Conservation (phyloP, 2,888 invertebrate species). For the Sylvicola cinctus region DNA sequence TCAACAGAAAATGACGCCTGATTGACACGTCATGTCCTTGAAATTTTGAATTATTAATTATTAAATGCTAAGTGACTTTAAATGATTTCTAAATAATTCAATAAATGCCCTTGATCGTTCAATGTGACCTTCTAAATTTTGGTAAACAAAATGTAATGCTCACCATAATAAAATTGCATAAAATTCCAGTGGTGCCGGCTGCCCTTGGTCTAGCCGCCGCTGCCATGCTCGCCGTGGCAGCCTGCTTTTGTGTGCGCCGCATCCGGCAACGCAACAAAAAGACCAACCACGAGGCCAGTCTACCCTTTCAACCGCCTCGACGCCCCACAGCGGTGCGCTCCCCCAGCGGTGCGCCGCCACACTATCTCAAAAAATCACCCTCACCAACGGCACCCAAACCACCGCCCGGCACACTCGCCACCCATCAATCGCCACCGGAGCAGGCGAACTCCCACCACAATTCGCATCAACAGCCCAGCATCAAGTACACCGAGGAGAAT, state of each 20-base stretch:
- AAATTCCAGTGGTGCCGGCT: constrained; percentile 20
- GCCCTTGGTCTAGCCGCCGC: constrained; percentile 23
- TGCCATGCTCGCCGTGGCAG: constrained; percentile 21
- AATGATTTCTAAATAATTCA: no score
- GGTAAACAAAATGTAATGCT: no score
- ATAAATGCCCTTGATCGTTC: no score
- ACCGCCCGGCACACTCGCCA: constrained; percentile 11
- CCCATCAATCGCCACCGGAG: constrained; percentile 4
- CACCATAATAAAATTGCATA: no score
- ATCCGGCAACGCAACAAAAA: constrained; percentile 22
- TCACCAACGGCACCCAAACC: constrained; percentile 53
- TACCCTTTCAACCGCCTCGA: constrained; percentile 24
- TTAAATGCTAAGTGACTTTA: no score
- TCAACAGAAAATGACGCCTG: no score
- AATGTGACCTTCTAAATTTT: no score
- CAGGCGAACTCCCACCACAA: constrained; percentile 3
- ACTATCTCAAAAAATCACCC: constrained; percentile 83
- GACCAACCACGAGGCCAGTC: constrained; percentile 21
- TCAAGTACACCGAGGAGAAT: constrained; percentile 21
- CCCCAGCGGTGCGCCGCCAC: constrained; percentile 55
- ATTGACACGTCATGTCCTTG: no score
- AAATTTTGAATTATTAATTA: no score
- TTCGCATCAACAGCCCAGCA: constrained; percentile 11
- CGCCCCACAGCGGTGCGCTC: constrained; percentile 49
- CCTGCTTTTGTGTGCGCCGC: constrained; percentile 22